These are phyloP conservation scores for Prosapia bicincta DNA, from an alignment of 2,888 invertebrate genomes.

Conservation along the genomic window DNA sequence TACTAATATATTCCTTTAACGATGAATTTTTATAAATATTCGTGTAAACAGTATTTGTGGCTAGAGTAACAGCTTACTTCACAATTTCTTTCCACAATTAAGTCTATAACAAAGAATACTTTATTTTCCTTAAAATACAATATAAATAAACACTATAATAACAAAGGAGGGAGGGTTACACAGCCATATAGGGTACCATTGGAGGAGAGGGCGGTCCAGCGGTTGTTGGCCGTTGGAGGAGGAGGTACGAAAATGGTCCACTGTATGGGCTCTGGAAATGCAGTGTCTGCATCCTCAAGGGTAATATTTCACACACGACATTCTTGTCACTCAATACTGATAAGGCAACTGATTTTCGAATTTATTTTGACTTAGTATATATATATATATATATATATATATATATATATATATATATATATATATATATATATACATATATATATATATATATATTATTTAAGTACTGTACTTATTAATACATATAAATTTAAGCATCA, in stretches of 20 bases:
- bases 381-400: too few relatives aligned
- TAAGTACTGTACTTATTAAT: too few relatives aligned
- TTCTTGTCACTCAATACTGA: too few relatives aligned
- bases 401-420: too few relatives aligned
- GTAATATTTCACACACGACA: too few relatives aligned
- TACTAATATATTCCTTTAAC: conserved; percentile 32
- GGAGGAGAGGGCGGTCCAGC: neutral
- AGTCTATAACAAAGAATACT: neutral
- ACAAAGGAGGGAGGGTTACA: neutral
- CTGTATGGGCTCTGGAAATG: conserved; percentile 2
- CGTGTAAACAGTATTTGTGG: conserved; percentile 42
- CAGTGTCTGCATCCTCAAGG: too few relatives aligned
- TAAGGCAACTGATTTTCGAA: too few relatives aligned
- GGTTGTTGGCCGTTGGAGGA: neutral
- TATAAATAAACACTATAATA: neutral
- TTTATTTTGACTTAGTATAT: too few relatives aligned
- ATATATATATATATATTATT: too few relatives aligned
- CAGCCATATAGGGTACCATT: neutral
- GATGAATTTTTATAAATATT: conserved; percentile 35
- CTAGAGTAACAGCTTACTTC: neutral
- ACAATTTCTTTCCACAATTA: neutral
- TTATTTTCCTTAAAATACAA: neutral
- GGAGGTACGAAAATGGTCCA: neutral
- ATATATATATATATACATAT: too few relatives aligned
- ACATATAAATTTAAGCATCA: too few relatives aligned